Conservation (phyloP, 2,113 vertebrate genomes). For the Varanus salvator region DNA sequence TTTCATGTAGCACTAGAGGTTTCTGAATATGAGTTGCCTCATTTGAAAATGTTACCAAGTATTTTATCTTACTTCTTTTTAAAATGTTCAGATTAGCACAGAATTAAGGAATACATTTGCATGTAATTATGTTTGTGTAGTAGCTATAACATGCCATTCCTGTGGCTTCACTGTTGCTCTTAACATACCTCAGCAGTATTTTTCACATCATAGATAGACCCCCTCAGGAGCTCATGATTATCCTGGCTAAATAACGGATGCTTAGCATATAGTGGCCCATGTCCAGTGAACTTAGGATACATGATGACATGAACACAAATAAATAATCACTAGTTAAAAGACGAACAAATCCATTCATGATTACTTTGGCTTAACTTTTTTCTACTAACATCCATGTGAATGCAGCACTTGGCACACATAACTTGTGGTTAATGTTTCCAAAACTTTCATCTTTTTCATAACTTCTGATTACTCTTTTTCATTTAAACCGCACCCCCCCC, state of each 20-base stretch:
- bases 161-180: not conserved
- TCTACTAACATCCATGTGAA: not conserved
- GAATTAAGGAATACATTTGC: not conserved
- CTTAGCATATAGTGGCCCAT: not conserved
- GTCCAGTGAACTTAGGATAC: not conserved
- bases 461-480: not conserved
- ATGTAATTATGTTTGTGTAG: not conserved
- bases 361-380: not conserved
- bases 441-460: not conserved
- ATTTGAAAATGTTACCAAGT: not conserved
- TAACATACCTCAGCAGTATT: not conserved
- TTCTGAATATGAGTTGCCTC: not conserved
- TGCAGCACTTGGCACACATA: not conserved
- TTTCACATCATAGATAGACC: not conserved
- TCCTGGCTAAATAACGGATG: not conserved
- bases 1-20: not conserved
- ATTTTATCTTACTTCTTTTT: too few relatives aligned
- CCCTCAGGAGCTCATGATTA: not conserved
- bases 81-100: not conserved
- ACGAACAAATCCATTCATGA: not conserved
- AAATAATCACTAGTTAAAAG: not conserved
- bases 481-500: not conserved
- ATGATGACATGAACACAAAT: not conserved
- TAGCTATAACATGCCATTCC: not conserved
- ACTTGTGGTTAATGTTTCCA: conserved; percentile 9